Base-by-base conservation (phyloP, 2,888 invertebrate genomes). In the Stenotaenia linearis region DNA sequence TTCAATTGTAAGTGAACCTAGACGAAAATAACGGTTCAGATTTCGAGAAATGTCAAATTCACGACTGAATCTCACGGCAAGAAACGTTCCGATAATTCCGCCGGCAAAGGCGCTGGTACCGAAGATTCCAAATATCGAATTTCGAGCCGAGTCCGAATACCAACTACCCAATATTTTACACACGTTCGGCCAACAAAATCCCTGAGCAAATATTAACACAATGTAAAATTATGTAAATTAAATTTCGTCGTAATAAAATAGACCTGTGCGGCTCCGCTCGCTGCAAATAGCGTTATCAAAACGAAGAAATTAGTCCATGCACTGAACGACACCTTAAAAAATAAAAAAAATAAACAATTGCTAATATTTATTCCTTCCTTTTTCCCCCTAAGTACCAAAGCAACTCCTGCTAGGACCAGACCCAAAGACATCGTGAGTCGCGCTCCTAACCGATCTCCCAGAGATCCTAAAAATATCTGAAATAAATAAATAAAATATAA, bases 41-140 rank as follows among this genome's bases (percentile, higher is more conserved):
- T 0, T 12, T 9, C 12, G 23, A 28, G 21, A 9, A 30, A 80
- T 21, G 28, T 15, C n/a, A 61, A 5, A 32, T n/a, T n/a, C n/a
- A 32, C 4, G 32, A 32, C 4, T 32, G 4, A 6, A 61, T 83
- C 84, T 84, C 82, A 85, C 87, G 0, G 88, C 87, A 9, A 88
- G 80, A 30, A 84, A 84, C 3, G 88, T 87, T 28, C 87, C 88
- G 12, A 85, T 81, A 35, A 87, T 85, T 30, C 88, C 88, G 25
- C 88, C 88, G 75, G 85, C 86, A 83, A 87, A 88, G 2, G 87
- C 87, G 81, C 87, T 86, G 0, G 88, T 88, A 1, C 87, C 87
- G 82, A 87, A 86, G 61, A 87, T 82, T 15, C 88, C 88, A 83
- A 88, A 86, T 35, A 88, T 84, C 18, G 86, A 84, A 83, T 88